These are phyloP conservation scores for Spodoptera frugiperda DNA, from an alignment of 1,140 invertebrate genomes.

Conservation along the genomic window DNA sequence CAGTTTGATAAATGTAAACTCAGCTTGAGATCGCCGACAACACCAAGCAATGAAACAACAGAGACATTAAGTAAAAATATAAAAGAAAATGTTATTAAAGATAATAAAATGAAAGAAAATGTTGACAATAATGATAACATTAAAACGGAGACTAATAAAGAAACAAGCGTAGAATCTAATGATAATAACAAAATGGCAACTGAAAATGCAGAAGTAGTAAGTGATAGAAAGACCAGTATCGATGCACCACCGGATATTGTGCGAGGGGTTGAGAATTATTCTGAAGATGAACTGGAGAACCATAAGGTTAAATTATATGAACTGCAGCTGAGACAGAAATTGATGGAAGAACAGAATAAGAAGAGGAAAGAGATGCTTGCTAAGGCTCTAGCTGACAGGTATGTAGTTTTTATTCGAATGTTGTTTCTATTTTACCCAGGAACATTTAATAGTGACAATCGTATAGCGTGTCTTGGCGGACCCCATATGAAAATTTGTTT, in stretches of 20 bases:
- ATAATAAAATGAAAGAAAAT: slow-evolving; percentile 55
- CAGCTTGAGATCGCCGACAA: slow-evolving; percentile 67
- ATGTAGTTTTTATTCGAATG: slow-evolving; percentile 41
- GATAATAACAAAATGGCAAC: slow-evolving; percentile 45
- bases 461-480: too few relatives aligned
- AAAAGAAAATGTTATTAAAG: slow-evolving; percentile 54
- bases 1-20: slow-evolving; percentile 78
- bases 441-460: too few relatives aligned
- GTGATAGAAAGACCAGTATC: slow-evolving; percentile 61
- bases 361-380: slow-evolving; percentile 90
- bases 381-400: slow-evolving; percentile 91
- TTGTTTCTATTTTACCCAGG: too few relatives aligned
- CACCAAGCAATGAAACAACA: slow-evolving; percentile 42
- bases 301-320: slow-evolving; percentile 87
- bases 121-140: slow-evolving; percentile 43
- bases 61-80: slow-evolving; percentile 48
- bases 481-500: too few relatives aligned
- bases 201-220: slow-evolving; percentile 51
- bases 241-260: slow-evolving; percentile 71
- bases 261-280: slow-evolving; percentile 72
- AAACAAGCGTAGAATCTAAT: slow-evolving; percentile 26
- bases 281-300: slow-evolving; percentile 72
- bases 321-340: slow-evolving; percentile 90
- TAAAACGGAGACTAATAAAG: slow-evolving; percentile 44
- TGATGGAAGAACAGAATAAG: slow-evolving; percentile 92